Percentiles rank a stretch among this genome's conserved stretches.
Conservation (phyloP, 2,888 invertebrate genomes). For the Acanthoscelides obtectus region DNA sequence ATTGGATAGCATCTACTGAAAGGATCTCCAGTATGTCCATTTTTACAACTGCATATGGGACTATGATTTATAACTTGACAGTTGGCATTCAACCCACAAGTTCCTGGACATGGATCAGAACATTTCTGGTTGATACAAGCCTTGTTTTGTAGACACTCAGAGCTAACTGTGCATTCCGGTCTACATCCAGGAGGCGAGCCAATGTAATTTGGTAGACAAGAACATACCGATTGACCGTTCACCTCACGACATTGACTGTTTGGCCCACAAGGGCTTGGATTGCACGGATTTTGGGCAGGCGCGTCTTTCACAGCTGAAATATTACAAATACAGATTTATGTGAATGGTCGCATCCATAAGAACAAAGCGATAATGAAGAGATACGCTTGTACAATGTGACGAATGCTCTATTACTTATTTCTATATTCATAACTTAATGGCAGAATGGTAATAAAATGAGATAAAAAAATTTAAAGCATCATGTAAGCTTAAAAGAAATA, state of each 20-base stretch:
- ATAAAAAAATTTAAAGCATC: neutral
- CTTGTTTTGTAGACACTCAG: slow-evolving; percentile 67
- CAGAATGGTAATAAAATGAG: neutral
- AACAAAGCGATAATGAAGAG: too few species aligned
- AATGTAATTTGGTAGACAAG: slow-evolving; percentile 65
- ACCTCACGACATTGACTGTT: slow-evolving; percentile 69
- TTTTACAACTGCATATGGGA: slow-evolving; percentile 69
- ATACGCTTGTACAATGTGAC: too few species aligned
- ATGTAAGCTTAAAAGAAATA: neutral
- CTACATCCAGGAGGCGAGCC: slow-evolving; percentile 74
- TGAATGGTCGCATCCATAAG: too few species aligned
- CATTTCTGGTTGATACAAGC: slow-evolving; percentile 77
- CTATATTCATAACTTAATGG: too few species aligned
- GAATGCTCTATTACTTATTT: too few species aligned
- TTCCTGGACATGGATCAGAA: slow-evolving; percentile 68
- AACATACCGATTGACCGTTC: slow-evolving; percentile 69
- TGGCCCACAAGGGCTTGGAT: slow-evolving; percentile 65
- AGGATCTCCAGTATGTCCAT: slow-evolving; percentile 63
- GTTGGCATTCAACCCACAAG: slow-evolving; percentile 62
- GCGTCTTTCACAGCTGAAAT: slow-evolving; percentile 46
- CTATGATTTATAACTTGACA: slow-evolving; percentile 76
- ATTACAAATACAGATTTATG: slow-evolving; percentile 8
- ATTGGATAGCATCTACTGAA: slow-evolving; percentile 58
- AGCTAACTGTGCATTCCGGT: slow-evolving; percentile 73
- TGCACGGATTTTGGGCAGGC: slow-evolving; percentile 45